Evolutionary conservation across 2,113 vertebrate species (phyloP).

Genomic region (Cynocephalus volans): DNA sequence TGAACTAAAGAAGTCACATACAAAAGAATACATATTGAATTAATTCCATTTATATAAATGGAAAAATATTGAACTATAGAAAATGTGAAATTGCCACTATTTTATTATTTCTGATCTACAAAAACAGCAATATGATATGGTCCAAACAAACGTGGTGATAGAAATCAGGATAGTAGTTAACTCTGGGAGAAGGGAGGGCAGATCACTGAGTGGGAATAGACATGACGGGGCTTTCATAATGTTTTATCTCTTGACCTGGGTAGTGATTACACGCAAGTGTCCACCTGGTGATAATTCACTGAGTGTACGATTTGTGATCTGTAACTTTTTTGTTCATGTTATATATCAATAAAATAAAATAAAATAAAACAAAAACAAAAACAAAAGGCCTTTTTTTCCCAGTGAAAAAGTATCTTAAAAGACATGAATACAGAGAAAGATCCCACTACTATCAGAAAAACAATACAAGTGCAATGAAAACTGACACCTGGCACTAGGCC

Average conservation of each 20-base stretch:
- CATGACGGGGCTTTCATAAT: not conserved
- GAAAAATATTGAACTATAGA: not conserved
- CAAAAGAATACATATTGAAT: not conserved
- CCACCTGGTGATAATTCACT: not conserved
- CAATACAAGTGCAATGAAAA: not conserved
- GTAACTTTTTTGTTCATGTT: not conserved
- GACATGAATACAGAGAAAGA: not conserved
- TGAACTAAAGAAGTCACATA: slow-evolving; percentile 8
- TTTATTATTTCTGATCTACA: not conserved
- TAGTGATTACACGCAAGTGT: not conserved
- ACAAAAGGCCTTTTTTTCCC: not conserved
- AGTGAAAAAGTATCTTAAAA: not conserved
- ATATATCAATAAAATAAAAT: not conserved
- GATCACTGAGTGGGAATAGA: not conserved
- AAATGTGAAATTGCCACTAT: not conserved
- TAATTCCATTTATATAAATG: slow-evolving; percentile 13
- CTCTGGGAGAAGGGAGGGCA: not conserved
- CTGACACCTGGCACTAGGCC: not conserved
- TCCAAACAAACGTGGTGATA: not conserved
- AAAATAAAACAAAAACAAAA: slow-evolving; percentile 16
- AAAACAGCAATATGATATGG: not conserved
- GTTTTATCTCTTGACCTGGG: not conserved
- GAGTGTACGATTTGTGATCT: not conserved
- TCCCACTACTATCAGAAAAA: not conserved
- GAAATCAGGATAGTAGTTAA: not conserved